Evolutionary conservation across 2,113 vertebrate species (phyloP).

Genomic region (Tragelaphus scriptus): DNA sequence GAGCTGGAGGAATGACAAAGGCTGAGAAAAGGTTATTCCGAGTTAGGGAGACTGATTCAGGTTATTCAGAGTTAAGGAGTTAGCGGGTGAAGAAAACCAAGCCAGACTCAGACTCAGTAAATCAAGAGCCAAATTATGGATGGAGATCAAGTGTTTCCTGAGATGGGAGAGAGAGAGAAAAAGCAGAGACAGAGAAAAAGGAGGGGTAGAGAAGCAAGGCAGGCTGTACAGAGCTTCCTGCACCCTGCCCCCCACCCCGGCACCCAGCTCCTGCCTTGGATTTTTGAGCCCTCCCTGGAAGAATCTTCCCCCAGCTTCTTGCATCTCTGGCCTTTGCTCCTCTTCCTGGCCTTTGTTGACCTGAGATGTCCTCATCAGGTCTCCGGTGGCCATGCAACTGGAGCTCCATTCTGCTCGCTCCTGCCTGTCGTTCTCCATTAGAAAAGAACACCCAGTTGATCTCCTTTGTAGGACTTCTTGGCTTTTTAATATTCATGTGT

Average conservation of each 20-base stretch:
- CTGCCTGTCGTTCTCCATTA: background rate
- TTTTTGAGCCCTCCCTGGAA: background rate
- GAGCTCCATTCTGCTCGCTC: background rate
- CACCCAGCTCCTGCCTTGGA: background rate
- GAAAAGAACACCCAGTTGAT: background rate
- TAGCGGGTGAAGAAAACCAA: background rate
- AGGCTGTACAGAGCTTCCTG: background rate
- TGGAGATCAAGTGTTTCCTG: background rate
- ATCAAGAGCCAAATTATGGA: background rate
- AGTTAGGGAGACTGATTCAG: slow-evolving; percentile 4
- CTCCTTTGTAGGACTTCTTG: background rate
- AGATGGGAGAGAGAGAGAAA: background rate
- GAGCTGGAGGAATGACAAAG: background rate
- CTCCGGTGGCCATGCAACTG: background rate
- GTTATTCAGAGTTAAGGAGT: background rate
- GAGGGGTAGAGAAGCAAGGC: too few species aligned
- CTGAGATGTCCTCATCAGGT: background rate
- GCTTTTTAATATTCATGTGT: background rate
- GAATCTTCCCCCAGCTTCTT: background rate
- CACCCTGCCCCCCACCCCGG: rapidly evolving
- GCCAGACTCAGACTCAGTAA: background rate
- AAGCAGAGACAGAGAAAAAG: slow-evolving; percentile 17
- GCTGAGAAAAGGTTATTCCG: background rate
- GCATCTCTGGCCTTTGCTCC: background rate
- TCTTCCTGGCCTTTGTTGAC: background rate